Base-by-base conservation (phyloP, 2,888 invertebrate species). In the Drosophila austrosaltans region DNA sequence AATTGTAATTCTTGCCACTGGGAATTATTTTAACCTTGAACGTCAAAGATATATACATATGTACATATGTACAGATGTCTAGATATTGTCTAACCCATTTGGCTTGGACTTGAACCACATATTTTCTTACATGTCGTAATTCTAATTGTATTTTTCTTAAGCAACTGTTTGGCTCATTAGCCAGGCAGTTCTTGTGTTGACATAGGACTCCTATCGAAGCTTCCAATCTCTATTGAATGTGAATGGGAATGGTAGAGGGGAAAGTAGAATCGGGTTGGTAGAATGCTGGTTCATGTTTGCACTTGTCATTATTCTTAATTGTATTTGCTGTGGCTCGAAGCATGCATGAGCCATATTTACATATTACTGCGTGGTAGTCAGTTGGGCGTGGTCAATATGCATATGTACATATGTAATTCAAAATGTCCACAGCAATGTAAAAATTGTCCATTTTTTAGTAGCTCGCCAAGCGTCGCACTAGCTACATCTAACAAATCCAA, bases 281-380 rank as follows among this genome's bases (percentile, higher is more conserved):
- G 8, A 12, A 16, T 59, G 57, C 62, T 69, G 66, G 69, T 77
- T 67, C 86, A 85, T 84, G 84, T 84, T 84, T 88, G 84, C 84
- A 84, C 77, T 84, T 88, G 84, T 84, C 84, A 84, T 84, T 84
- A 84, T 80, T 87, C 74, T 78, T 87, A 87, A 87, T 85, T 87
- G 89, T 85, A 74, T 85, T 87, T 87, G 87, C 64, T 39, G 75
- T 75, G 76, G 70, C 72, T 66, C 75, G 63, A 63, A 66, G 71
- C 85, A 76, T 72, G 80, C 73, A 75, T 60, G 71, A 58, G 32
- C 72, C 63, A 57, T 82, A 80, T 80, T 89, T 80, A 89, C 85
- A 73, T 66, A 76, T 69, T 63, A 53, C 39, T 36, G 32, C 8
- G 39, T 48, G 63, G 16, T 42, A 39, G 62, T 44, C 16, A 61